These are phyloP conservation scores for Xestobium rufovillosum DNA, from an alignment of 2,888 invertebrate genomes.

Conservation along the genomic window DNA sequence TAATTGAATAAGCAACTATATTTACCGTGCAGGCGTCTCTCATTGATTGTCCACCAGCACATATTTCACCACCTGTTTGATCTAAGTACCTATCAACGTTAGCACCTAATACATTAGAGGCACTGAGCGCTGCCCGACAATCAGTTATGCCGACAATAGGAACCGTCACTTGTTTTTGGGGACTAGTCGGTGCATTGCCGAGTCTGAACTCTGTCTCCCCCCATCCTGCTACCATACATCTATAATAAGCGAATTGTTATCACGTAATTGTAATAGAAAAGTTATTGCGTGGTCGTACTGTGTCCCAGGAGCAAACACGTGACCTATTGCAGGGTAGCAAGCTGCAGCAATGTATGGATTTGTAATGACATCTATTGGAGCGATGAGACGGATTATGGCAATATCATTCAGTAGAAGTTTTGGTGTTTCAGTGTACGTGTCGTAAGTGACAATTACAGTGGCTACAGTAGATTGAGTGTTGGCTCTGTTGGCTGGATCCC, in stretches of 20 bases:
- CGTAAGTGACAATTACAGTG: slow-evolving; percentile 41
- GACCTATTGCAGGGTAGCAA: slow-evolving; percentile 49
- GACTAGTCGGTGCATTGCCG: slow-evolving; percentile 43
- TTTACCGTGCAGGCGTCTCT: slow-evolving; percentile 38
- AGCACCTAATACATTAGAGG: slow-evolving; percentile 27
- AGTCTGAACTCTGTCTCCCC: slow-evolving; percentile 67
- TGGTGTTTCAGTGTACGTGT: slow-evolving; percentile 47
- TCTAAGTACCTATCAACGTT: slow-evolving; percentile 36
- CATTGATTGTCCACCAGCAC: slow-evolving; percentile 36
- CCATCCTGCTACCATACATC: slow-evolving; percentile 76
- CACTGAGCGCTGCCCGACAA: slow-evolving; percentile 32
- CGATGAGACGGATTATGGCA: slow-evolving; percentile 65
- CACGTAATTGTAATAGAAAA: neutral
- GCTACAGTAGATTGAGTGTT: slow-evolving; percentile 24
- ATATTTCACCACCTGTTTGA: slow-evolving; percentile 32
- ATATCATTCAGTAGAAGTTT: slow-evolving; percentile 64
- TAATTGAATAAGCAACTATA: slow-evolving; percentile 5
- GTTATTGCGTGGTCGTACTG: neutral
- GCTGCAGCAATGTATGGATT: slow-evolving; percentile 53
- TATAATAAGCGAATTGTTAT: slow-evolving; percentile 27
- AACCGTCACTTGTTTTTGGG: slow-evolving; percentile 69
- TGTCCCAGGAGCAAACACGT: neutral
- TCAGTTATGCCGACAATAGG: slow-evolving; percentile 57
- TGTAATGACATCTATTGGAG: slow-evolving; percentile 48
- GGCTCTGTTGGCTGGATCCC: slow-evolving; percentile 21